Evolutionary conservation across 2,113 vertebrate genomes (phyloP), one percentile per base, ranked within the genome.

Genomic region (Zootoca vivipara): DNA sequence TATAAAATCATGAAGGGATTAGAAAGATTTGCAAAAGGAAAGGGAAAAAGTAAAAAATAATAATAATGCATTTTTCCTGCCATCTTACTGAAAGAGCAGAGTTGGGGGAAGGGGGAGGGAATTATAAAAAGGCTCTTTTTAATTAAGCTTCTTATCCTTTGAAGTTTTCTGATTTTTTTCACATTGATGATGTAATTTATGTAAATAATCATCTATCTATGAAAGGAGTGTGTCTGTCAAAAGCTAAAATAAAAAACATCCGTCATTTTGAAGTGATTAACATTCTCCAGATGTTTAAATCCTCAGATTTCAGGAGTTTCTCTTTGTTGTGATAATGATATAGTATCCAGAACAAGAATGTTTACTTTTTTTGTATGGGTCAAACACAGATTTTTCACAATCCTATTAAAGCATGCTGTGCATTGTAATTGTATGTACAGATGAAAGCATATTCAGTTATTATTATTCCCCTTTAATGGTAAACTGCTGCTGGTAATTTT

Each of bases 261-360:
- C 97, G 97, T 98, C 98, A 98, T 97, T 97, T 97, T 97, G 96
- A 96, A 97, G 96, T 97, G 97, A 98, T 98, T 98, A 98, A 98
- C 97, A 93, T 95, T 96, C 96, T 98, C 98, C 97, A 98, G 98
- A 98, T 98, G 98, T 97, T 96, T 96, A 96, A 95, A 96, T 97
- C 97, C 96, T 98, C 97, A 87, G 95, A 97, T 98, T 98, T 98
- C 98, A 97, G 96, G 96, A 97, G 97, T 97, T 96, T 97, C 94
- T 93, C 97, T 98, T 98, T 98, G 98, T 98, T 98, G 98, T 98
- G 97, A 97, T 98, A 98, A 98, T 98, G 97, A 97, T 97, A 97
- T 97, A 97, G 97, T 97, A 98, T 97, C 96, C 98, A 97, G 96
- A 97, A 96, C 96, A 95, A 96, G 97, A 97, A 96, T 97, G 97